These are phyloP conservation scores for Aleiodes sp. DNA, from an alignment of 1,140 invertebrate species.

Conservation along the genomic window DNA sequence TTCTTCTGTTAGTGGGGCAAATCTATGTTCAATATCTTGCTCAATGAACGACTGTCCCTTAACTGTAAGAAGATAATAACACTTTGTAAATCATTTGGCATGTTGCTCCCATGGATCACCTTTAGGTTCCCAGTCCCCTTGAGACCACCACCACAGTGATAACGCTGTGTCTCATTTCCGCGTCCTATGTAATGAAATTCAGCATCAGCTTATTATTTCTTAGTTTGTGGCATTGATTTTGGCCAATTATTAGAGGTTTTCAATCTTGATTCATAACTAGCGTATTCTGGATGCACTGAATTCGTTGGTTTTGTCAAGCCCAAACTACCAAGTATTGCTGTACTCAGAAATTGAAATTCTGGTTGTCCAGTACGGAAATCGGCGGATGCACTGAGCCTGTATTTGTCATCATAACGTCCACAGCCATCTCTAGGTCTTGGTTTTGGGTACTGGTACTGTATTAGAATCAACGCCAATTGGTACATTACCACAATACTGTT, in stretches of 20 bases:
- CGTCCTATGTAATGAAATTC: conserved; percentile 90
- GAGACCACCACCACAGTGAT: conserved; percentile 85
- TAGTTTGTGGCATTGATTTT: conserved; percentile 76
- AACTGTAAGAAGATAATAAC: conserved; percentile 76
- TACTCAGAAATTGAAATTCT: conserved; percentile 46
- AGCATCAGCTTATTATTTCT: conserved; percentile 80
- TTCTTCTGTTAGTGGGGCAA: conserved; percentile 52
- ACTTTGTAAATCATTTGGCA: conserved; percentile 84
- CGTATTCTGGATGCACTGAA: conserved; percentile 73
- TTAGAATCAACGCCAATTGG: conserved; percentile 62
- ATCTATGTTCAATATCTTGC: conserved; percentile 58
- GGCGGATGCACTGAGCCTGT: conserved; percentile 56
- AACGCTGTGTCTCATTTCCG: conserved; percentile 86
- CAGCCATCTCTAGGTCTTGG: conserved; percentile 70
- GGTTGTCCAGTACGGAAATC: conserved; percentile 44
- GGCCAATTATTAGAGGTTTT: conserved; percentile 81
- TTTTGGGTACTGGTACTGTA: conserved; percentile 43
- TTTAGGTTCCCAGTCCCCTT: conserved; percentile 86
- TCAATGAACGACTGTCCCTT: conserved; percentile 79
- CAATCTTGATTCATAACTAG: conserved; percentile 73
- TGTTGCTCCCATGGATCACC: conserved; percentile 92
- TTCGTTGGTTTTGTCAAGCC: conserved; percentile 52
- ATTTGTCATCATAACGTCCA: conserved; percentile 67
- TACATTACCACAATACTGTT: conserved; percentile 72
- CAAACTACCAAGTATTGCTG: conserved; percentile 48